A percentile compares a stretch with the other conserved stretches of the same genome.
phyloP scores from a whole-genome alignment of 2,888 invertebrate genomes.

The Drosophila testacea region DNA sequence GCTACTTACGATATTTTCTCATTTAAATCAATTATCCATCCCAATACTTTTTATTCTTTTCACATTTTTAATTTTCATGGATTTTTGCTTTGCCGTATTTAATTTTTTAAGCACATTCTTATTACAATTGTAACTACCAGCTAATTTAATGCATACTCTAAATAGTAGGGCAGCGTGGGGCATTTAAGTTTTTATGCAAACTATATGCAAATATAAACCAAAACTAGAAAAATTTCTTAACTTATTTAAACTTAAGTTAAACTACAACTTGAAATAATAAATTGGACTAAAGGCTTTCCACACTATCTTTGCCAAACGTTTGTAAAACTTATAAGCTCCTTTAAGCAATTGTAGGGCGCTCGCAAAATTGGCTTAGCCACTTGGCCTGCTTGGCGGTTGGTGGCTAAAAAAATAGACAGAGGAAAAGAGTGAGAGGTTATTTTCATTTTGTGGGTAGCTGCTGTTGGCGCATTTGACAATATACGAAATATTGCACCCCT shows the following conservation, averaged over 20 bases:
- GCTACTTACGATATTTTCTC: too few species aligned
- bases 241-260: not conserved
- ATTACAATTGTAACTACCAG: not conserved
- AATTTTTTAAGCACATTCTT: too few species aligned
- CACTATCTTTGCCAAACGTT: not conserved
- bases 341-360: constrained; percentile 9
- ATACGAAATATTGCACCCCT: constrained; percentile 80
- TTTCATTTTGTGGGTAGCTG: constrained; percentile 48
- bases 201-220: not conserved
- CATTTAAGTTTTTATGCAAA: not conserved
- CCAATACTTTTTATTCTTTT: too few species aligned
- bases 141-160: not conserved
- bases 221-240: not conserved
- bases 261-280: not conserved
- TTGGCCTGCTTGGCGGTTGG: constrained; percentile 35
- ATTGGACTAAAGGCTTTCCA: not conserved
- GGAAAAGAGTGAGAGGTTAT: constrained; percentile 45
- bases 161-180: not conserved
- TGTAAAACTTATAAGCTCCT: constrained; percentile 11
- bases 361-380: constrained; percentile 56
- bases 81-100: too few species aligned
- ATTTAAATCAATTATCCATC: too few species aligned
- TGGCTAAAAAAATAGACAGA: constrained; percentile 10
- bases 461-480: constrained; percentile 74
- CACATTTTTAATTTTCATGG: too few species aligned